Percentiles rank a stretch among this genome's conserved stretches.
Conservation (phyloP, 1,140 invertebrate genomes). For the Pseudoatta argentina region DNA sequence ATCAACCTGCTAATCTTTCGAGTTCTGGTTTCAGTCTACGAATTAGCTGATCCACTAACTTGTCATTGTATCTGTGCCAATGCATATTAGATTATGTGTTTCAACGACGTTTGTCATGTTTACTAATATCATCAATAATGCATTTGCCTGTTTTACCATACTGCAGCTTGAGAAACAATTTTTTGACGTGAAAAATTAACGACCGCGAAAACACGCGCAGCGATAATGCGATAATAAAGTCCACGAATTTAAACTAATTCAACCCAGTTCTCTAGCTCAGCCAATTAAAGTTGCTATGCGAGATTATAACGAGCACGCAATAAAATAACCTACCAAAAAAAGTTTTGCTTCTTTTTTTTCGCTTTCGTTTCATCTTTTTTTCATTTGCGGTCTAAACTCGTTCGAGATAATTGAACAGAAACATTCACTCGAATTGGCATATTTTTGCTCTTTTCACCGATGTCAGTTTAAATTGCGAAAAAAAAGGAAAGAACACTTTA, state of each 20-base stretch:
- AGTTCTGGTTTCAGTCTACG: slow-evolving; percentile 67
- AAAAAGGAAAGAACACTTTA: neutral
- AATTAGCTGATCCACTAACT: slow-evolving; percentile 51
- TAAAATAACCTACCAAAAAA: neutral
- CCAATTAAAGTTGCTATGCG: neutral
- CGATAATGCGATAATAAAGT: slow-evolving; percentile 4
- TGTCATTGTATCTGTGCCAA: neutral
- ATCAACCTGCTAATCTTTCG: slow-evolving; percentile 64
- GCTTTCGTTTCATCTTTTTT: neutral
- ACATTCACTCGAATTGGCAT: slow-evolving; percentile 18
- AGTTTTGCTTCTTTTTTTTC: slow-evolving; percentile 10
- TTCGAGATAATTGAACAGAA: slow-evolving; percentile 49
- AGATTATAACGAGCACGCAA: slow-evolving; percentile 27
- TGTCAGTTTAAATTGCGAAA: neutral
- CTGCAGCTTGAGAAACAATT: neutral
- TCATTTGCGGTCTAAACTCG: neutral
- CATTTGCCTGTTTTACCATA: neutral
- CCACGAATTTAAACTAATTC: slow-evolving; percentile 6
- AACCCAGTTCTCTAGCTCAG: neutral
- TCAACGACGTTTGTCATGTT: neutral
- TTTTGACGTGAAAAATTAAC: neutral
- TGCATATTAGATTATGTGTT: neutral
- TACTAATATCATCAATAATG: neutral
- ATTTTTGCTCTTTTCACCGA: neutral
- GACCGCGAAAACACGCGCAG: neutral